A percentile compares a stretch with the other conserved stretches of the same genome.
phyloP scores from a whole-genome alignment of 2,888 invertebrate genomes.

The Alentia gelatinosa region DNA sequence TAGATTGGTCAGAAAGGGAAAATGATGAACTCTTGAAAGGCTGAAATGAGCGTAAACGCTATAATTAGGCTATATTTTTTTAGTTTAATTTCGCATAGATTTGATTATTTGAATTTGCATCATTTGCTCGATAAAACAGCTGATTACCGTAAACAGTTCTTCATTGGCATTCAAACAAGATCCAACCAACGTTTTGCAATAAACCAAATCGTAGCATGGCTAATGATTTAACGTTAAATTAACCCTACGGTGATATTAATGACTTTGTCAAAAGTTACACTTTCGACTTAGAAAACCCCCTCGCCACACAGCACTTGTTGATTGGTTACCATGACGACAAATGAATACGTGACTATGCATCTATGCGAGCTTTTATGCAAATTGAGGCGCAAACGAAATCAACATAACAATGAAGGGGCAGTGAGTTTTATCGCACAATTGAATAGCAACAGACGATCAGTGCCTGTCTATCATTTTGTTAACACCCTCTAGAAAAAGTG shows the following conservation, averaged over 20 bases:
- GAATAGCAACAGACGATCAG: conserved; percentile 30
- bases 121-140: background rate
- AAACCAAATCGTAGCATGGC: background rate
- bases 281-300: background rate
- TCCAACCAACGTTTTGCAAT: background rate
- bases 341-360: conserved; percentile 40
- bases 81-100: background rate
- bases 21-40: background rate
- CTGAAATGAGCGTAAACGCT: background rate
- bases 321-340: conserved; percentile 25
- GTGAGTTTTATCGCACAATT: conserved; percentile 34
- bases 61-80: background rate
- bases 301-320: conserved; percentile 1
- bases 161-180: background rate
- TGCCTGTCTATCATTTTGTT: conserved; percentile 37
- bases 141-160: background rate
- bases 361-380: conserved; percentile 6
- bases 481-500: conserved; percentile 10
- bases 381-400: background rate
- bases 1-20: background rate
- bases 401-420: conserved; percentile 7
- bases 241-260: background rate
- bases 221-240: background rate
- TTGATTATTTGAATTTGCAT: background rate
- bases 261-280: background rate